Percentiles rank a stretch among this genome's conserved stretches.
Conservation (phyloP, 92 coral and sea anemone species). For the Ricordea florida region DNA sequence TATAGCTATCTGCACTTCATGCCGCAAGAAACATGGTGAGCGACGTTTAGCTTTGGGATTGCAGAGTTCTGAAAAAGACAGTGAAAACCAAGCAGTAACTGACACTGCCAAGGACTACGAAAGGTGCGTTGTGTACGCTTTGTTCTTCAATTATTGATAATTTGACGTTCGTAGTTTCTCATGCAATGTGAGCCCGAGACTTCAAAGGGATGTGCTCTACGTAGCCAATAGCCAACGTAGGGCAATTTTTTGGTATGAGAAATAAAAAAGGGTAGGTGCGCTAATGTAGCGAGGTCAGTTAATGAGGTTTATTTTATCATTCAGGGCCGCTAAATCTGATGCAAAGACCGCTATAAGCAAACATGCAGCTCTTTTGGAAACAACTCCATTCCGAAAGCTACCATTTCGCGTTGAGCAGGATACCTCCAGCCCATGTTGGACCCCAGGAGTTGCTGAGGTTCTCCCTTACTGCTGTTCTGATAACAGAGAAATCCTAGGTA, state of each 20-base stretch:
- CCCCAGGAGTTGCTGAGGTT: neutral
- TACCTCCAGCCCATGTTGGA: slow-evolving; percentile 22
- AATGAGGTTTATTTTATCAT: neutral
- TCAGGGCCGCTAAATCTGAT: neutral
- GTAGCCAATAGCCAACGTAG: too few relatives aligned
- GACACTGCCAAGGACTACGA: too few relatives aligned
- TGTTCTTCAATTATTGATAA: too few relatives aligned
- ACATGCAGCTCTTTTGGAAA: neutral
- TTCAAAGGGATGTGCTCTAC: too few relatives aligned
- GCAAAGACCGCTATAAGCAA: neutral
- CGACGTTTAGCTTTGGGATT: neutral
- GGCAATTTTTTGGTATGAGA: too few relatives aligned
- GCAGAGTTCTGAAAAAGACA: neutral
- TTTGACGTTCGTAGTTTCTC: too few relatives aligned
- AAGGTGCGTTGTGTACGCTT: too few relatives aligned
- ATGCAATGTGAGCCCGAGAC: too few relatives aligned
- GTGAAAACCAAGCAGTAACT: too few relatives aligned
- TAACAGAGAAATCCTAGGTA: neutral
- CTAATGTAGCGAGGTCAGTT: too few relatives aligned
- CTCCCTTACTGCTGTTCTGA: neutral
- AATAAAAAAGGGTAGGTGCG: too few relatives aligned
- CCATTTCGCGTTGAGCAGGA: neutral
- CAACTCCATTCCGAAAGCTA: slow-evolving; percentile 14
- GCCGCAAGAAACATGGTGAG: slow-evolving; percentile 22
- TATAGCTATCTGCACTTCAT: slow-evolving; percentile 9